A percentile compares a stretch with the other conserved stretches of the same genome.
These are phyloP conservation scores for Actenoides lindsayi DNA, from an alignment of 2,113 vertebrate species.

Conservation along the genomic window DNA sequence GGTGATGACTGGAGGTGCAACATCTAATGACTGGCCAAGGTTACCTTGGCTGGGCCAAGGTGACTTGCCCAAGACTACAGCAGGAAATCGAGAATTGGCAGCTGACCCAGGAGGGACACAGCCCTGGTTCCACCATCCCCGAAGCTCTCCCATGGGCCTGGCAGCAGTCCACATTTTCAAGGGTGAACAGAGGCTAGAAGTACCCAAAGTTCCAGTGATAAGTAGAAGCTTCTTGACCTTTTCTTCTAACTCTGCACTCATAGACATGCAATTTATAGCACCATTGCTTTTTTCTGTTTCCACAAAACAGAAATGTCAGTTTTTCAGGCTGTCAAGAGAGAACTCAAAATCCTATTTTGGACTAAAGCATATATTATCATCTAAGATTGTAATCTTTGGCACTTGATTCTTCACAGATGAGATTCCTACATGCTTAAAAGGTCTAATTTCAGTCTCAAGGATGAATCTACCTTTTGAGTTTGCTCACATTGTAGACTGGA, in stretches of 20 bases:
- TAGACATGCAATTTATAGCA: not conserved
- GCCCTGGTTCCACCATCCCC: not conserved
- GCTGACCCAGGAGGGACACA: not conserved
- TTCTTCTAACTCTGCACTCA: not conserved
- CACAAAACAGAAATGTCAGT: conserved; percentile 8
- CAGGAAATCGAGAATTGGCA: not conserved
- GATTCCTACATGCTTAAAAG: not conserved
- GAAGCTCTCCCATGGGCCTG: not conserved
- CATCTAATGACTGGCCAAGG: too few species aligned
- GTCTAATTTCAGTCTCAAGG: not conserved
- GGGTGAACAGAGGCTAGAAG: not conserved
- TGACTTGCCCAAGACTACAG: not conserved
- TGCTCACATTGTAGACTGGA: not conserved
- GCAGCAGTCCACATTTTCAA: not conserved
- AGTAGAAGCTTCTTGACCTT: not conserved
- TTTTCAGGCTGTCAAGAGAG: not conserved
- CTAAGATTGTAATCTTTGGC: not conserved
- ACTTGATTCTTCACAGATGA: not conserved
- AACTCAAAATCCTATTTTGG: not conserved
- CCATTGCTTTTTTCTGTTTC: not conserved
- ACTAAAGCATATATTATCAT: not conserved
- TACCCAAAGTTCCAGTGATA: not conserved
- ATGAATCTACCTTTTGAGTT: not conserved
- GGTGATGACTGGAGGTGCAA: not conserved
- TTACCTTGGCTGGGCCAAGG: not conserved